Evolutionary conservation across 2,113 vertebrate genomes (phyloP), one percentile per base, ranked within the genome.

Genomic region (Sebastes schlegelii): DNA sequence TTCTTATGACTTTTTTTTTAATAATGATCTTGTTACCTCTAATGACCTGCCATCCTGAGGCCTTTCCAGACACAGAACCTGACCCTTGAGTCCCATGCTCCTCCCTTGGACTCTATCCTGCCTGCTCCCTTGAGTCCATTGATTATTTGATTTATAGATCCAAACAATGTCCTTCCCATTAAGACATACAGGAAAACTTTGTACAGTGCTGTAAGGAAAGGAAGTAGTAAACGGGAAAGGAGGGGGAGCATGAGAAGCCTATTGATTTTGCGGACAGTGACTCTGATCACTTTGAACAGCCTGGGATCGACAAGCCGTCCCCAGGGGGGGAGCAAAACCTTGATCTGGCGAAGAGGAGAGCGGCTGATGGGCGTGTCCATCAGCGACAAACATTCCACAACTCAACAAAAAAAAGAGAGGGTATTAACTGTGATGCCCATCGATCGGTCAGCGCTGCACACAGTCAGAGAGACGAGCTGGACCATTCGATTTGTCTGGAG

Each of bases 221-320:
- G 64, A 62, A 64, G 60, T 74, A 78, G 85, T 79, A 84, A 77
- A 67, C 16, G 19, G 49, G 42, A 9, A 63, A 64, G 71, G 8
- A 43, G 19, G 42, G 45, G 19, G n/a, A 74, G 78, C 4, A 63
- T 83, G 77, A 84, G 74, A 80, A 62, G 78, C 26, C 34, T 86
- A 93, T 92, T 84, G 90, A 93, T 92, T 84, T 74, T 70, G 68
- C n/a, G 82, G 85, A 90, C 86, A 86, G 89, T 88, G 90, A 91
- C 90, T 93, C 79, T 92, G 94, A 94, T 92, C 89, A 90, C 86
- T 89, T 87, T 91, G 84, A 94, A 92, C 92, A 93, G 87, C 68
- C 74, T 73, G 49, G 65, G 82, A 95, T 92, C 85, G 91, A 94
- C 91, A 84, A 89, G 26, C 51, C 70, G 60, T 90, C 86, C 73